These are phyloP conservation scores for Drosophila lacertosa DNA, from an alignment of 1,140 invertebrate genomes.

Conservation along the genomic window DNA sequence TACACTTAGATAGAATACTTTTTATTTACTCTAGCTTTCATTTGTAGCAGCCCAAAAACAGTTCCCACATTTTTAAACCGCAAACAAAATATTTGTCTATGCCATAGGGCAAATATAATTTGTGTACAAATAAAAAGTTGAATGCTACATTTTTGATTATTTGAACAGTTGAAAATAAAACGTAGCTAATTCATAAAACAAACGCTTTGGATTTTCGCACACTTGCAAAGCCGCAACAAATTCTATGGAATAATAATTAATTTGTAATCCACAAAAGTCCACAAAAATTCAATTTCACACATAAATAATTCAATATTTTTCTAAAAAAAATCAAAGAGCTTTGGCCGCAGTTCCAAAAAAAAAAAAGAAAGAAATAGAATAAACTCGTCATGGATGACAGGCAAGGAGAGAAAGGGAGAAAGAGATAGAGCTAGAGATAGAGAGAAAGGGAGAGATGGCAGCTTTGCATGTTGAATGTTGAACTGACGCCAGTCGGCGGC, in stretches of 20 bases:
- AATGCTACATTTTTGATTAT: conserved; percentile 6
- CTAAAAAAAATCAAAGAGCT: no score
- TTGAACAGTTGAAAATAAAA: conserved; percentile 9
- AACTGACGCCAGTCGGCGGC: conserved; percentile 60
- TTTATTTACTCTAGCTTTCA: neutral
- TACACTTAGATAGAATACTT: no score
- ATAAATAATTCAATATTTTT: neutral
- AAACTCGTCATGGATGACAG: no score
- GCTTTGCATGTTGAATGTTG: conserved; percentile 46
- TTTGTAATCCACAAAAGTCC: no score
- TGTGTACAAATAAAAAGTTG: neutral
- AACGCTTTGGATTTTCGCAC: neutral
- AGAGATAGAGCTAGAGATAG: neutral
- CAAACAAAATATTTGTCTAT: neutral
- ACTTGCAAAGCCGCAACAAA: neutral
- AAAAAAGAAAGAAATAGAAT: no score
- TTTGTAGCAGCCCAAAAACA: neutral
- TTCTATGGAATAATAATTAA: no score
- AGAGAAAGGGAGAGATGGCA: conserved; percentile 8
- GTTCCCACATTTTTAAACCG: neutral
- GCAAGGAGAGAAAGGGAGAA: neutral
- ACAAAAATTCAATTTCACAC: neutral
- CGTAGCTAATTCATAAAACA: neutral
- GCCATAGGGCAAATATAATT: neutral
- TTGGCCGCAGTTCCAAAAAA: conserved; percentile 10